These are phyloP conservation scores for Adelosebastes latens DNA, from an alignment of 2,797 vertebrate species.

Conservation along the genomic window DNA sequence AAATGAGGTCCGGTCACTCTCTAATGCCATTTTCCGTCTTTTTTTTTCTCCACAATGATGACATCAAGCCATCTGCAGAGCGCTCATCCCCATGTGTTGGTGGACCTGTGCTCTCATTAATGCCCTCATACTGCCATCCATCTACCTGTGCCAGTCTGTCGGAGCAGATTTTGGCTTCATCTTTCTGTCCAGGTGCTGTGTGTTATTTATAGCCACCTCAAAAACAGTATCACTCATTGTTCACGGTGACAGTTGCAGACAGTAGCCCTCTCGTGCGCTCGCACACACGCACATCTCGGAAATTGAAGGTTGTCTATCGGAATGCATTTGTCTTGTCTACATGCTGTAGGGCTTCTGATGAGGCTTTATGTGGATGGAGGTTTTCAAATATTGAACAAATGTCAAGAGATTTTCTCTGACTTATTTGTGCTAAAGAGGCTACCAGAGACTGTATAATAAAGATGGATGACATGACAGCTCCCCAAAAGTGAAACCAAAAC, in stretches of 20 bases:
- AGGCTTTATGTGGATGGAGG: background rate
- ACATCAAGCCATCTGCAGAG: constrained; percentile 65
- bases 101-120: constrained; percentile 60
- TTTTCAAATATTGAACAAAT: background rate
- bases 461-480: too few species aligned
- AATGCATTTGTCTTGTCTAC: constrained; percentile 6
- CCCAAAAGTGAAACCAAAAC: too few species aligned
- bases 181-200: constrained; percentile 59
- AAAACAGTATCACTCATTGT: constrained; percentile 38
- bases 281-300: background rate
- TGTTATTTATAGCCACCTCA: constrained; percentile 65
- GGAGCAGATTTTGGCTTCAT: constrained; percentile 50
- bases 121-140: constrained; percentile 53
- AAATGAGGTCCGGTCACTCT: background rate
- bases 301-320: constrained; percentile 1
- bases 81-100: constrained; percentile 48
- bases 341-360: background rate
- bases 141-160: constrained; percentile 61
- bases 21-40: background rate
- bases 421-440: background rate
- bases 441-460: too few species aligned
- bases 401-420: background rate
- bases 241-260: constrained; percentile 51
- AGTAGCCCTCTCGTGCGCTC: background rate
- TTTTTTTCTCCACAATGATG: constrained; percentile 31